Percentiles rank a stretch among this genome's conserved stretches.
Evolutionary conservation across 2,797 vertebrate genomes (phyloP).

Genomic region (Kryptopterus vitreolus): DNA sequence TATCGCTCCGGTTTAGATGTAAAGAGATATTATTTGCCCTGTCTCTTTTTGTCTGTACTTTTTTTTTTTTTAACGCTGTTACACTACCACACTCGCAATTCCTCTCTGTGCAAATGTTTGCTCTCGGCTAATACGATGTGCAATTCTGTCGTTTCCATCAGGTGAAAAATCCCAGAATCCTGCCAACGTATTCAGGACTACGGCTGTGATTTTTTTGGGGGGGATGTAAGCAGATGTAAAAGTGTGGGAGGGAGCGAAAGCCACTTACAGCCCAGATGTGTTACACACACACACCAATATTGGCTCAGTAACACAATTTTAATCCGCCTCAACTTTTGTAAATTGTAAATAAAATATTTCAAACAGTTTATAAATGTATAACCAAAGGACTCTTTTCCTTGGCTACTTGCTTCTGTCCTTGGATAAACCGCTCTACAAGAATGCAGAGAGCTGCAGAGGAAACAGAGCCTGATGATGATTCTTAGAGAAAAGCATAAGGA

Average conservation of each 20-base stretch:
- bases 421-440: conserved; percentile 38
- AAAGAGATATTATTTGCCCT: conserved; percentile 62
- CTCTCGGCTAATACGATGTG: conserved; percentile 61
- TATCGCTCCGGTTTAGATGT: conserved; percentile 36
- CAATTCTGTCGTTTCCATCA: conserved; percentile 66
- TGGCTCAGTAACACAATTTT: background rate
- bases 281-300: conserved; percentile 31
- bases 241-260: conserved; percentile 55
- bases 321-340: background rate
- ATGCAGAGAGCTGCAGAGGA: conserved; percentile 21
- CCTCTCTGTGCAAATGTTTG: conserved; percentile 72
- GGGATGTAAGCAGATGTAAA: conserved; percentile 50
- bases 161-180: conserved; percentile 62
- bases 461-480: conserved; percentile 45
- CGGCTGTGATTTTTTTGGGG: conserved; percentile 48
- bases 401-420: conserved; percentile 34
- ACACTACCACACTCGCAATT: conserved; percentile 61
- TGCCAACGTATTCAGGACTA: conserved; percentile 60
- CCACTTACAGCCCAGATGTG: conserved; percentile 51
- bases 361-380: background rate
- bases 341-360: background rate
- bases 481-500: conserved; percentile 52
- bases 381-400: conserved; percentile 17
- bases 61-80: conserved; percentile 49
- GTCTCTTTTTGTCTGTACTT: conserved; percentile 50